Evolutionary conservation across 2,113 vertebrate species (phyloP), one percentile per base, ranked within the genome.

Genomic region (Rana temporaria): DNA sequence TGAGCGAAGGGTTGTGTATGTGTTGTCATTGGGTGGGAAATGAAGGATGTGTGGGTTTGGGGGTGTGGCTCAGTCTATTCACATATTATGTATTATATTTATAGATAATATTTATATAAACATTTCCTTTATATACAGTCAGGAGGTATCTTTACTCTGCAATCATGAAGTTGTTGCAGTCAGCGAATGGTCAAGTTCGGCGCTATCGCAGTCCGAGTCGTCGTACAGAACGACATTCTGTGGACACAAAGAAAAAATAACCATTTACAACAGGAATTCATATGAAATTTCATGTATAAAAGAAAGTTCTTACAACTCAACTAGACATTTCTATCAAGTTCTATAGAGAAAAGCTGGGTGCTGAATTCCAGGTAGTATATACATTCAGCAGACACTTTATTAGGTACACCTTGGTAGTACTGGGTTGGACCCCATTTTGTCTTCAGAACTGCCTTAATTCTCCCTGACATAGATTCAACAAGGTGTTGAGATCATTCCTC

Each of bases 141-240:
- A 57, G 42, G 71, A 83, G 72, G 81, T 83, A 76, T 83, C 53
- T 76, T 66, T 83, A 66, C 81, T 59, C 48, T 67, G 72, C 24
- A 63, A 83, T 83, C 81, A 83, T 68, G 80, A 82, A 53, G 81
- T 83, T 15, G 81, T 38, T 53, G 38, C 93, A 94, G 90, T 94
- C 93, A 83, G 53, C 68, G 95, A 95, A 82, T 96, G 95, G 88
- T 98, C 97, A 85, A 97, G 86, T 86, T 98, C 96, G 3, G 95
- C 90, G 22, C 95, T 97, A 92, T 97, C 97, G 66, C 96, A 97
- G 91, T 98, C 97, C 0, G 97, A 98, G 89, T 98, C 97, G 80
- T 98, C 97, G 18, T 92, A 94, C 84, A 91, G 88, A 5, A 89
- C 90, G 85, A 93, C 88, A 70, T 89, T 89, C 86, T 92, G 85